phyloP scores from a whole-genome alignment of 1,140 invertebrate genomes.

The Zophobas morio region DNA sequence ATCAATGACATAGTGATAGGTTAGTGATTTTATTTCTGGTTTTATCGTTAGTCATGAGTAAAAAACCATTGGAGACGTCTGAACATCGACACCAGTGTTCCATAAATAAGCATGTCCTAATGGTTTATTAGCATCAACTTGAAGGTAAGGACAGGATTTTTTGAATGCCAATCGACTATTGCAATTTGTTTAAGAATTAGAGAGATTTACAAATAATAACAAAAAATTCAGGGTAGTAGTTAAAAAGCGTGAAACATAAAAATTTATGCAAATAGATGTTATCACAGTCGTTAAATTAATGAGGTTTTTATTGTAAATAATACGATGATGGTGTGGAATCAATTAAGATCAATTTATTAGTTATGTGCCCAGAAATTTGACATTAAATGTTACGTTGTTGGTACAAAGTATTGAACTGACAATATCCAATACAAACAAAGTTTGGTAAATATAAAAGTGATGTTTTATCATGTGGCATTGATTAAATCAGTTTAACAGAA shows the following conservation, averaged over 20 bases:
- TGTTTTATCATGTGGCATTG: too few species aligned
- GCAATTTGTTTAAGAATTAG: background rate
- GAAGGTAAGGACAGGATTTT: slow-evolving; percentile 3
- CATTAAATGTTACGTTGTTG: too few species aligned
- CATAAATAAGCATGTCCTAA: slow-evolving; percentile 6
- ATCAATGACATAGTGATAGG: slow-evolving; percentile 14
- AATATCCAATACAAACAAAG: too few species aligned
- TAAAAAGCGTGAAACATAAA: too few species aligned
- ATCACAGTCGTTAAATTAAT: too few species aligned
- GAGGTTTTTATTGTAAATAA: too few species aligned
- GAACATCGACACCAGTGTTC: background rate
- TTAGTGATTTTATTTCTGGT: slow-evolving; percentile 14
- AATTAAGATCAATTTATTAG: too few species aligned
- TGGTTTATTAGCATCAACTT: slow-evolving; percentile 5
- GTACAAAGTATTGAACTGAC: too few species aligned
- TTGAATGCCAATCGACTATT: background rate
- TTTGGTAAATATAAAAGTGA: too few species aligned
- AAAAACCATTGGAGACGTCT: slow-evolving; percentile 3
- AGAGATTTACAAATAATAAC: background rate
- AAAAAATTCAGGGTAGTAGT: background rate
- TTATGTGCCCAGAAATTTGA: too few species aligned
- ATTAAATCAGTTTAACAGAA: too few species aligned
- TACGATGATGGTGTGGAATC: too few species aligned
- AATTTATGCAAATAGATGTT: background rate
- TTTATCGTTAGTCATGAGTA: slow-evolving; percentile 17